Evolutionary conservation across 1,140 invertebrate species (phyloP).

Genomic region (Habropoda laboriosa): DNA sequence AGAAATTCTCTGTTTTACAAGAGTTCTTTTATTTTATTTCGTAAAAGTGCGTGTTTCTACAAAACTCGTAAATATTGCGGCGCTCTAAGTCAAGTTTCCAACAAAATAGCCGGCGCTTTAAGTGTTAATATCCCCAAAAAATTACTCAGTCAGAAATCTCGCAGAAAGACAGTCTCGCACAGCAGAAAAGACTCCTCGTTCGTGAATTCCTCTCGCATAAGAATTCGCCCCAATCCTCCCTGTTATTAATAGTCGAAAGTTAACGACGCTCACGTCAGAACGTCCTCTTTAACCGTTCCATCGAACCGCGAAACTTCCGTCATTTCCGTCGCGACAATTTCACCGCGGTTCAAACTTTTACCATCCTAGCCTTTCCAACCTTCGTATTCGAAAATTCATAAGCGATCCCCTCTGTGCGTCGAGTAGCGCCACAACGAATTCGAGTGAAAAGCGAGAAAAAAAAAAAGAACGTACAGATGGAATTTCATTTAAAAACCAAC

Average conservation of each 20-base stretch:
- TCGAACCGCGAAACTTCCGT: neutral
- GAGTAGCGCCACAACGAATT: too few relatives aligned
- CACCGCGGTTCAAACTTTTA: neutral
- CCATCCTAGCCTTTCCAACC: too few relatives aligned
- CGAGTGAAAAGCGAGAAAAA: too few relatives aligned
- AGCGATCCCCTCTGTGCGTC: neutral
- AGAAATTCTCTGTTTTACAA: too few relatives aligned
- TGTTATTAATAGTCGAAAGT: constrained; percentile 7
- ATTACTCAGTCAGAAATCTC: too few relatives aligned
- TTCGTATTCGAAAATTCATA: neutral
- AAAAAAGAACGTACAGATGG: neutral
- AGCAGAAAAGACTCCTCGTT: neutral
- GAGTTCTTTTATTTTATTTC: too few relatives aligned
- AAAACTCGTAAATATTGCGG: too few relatives aligned
- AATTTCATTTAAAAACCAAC: neutral
- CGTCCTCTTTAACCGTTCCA: neutral
- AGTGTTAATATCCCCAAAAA: too few relatives aligned
- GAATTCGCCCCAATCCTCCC: neutral
- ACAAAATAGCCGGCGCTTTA: too few relatives aligned
- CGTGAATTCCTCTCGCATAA: neutral
- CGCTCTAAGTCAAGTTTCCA: too few relatives aligned
- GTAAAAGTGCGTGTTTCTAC: too few relatives aligned
- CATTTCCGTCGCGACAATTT: neutral
- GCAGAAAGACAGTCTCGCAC: too few relatives aligned
- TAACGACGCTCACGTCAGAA: neutral